phyloP scores from a whole-genome alignment of 1,140 invertebrate species.

The Matsumurasca onukii region DNA sequence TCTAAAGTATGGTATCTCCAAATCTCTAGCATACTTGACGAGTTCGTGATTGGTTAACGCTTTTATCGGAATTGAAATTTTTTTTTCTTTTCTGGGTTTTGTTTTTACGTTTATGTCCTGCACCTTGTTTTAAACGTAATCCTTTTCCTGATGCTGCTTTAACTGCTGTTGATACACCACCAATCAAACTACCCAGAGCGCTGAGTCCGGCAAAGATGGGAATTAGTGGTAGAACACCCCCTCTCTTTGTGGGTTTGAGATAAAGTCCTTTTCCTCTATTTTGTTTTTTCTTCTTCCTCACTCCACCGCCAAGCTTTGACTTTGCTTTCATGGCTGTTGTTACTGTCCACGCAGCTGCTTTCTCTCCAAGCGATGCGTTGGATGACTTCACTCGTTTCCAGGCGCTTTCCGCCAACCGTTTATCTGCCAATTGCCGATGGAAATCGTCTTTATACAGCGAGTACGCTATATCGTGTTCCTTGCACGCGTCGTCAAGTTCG shows the following conservation, averaged over 20 bases:
- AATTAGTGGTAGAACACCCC: too few species aligned
- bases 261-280: background rate
- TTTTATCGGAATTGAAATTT: background rate
- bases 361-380: constrained; percentile 45
- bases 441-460: constrained; percentile 43
- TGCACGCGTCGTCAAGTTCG: constrained; percentile 48
- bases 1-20: constrained; percentile 32
- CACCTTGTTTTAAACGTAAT: constrained; percentile 41
- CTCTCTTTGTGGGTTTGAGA: background rate
- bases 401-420: constrained; percentile 45
- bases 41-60: constrained; percentile 8
- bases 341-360: constrained; percentile 42
- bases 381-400: constrained; percentile 46
- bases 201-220: too few species aligned
- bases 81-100: background rate
- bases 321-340: constrained; percentile 45
- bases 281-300: too few species aligned
- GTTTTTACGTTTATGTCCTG: constrained; percentile 9
- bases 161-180: too few species aligned
- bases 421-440: constrained; percentile 47
- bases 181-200: too few species aligned
- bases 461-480: constrained; percentile 50
- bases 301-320: constrained; percentile 44
- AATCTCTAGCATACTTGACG: too few species aligned
- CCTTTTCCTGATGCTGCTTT: too few species aligned